Conservation (phyloP, 1,140 invertebrate species). For the Aphis craccivora region DNA sequence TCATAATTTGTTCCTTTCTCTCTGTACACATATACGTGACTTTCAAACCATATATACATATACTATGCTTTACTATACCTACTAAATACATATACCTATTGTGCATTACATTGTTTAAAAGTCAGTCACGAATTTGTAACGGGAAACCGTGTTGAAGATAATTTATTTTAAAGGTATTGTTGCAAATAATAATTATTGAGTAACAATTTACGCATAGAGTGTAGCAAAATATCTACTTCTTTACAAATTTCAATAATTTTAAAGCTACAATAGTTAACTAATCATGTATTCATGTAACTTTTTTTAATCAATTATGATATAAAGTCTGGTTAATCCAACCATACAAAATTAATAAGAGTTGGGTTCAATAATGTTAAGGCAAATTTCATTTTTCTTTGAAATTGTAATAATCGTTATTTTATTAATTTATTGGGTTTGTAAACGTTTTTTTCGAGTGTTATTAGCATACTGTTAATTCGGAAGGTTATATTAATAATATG, state of each 20-base stretch:
- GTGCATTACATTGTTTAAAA: not conserved
- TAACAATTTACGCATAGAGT: not conserved
- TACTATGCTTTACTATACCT: not conserved
- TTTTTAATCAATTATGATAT: not conserved
- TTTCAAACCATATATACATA: not conserved
- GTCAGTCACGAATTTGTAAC: not conserved
- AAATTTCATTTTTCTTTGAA: not conserved
- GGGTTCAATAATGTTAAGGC: not conserved
- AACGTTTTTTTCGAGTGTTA: not conserved
- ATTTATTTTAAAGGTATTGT: conserved; percentile 1
- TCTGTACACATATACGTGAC: conserved; percentile 4
- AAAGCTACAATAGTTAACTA: not conserved
- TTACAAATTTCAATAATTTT: not conserved
- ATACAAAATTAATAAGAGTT: not conserved
- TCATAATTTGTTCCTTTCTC: not conserved
- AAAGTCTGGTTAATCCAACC: not conserved
- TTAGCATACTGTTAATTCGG: not conserved
- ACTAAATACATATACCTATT: conserved; percentile 7
- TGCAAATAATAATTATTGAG: conserved; percentile 11
- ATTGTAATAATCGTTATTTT: not conserved
- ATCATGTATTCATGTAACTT: not conserved
- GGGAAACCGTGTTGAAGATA: not conserved
- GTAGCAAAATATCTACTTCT: not conserved
- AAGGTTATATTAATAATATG: not conserved
- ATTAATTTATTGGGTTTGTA: not conserved